Evolutionary conservation across 2,797 vertebrate genomes (phyloP), one percentile per base, ranked within the genome.

Genomic region (Hydrocynus forskahlii): DNA sequence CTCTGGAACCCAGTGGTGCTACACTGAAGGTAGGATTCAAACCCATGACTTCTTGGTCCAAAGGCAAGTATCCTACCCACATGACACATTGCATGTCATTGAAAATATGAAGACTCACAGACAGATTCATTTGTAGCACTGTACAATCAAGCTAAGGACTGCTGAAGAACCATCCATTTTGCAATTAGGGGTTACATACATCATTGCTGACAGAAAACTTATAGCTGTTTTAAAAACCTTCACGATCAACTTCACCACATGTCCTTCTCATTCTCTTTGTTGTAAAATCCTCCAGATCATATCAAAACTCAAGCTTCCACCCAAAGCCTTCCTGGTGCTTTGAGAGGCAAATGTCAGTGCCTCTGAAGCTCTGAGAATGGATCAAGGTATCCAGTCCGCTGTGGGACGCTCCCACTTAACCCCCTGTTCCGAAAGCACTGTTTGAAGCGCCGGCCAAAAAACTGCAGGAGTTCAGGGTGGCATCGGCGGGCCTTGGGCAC

Each of bases 381-480:
- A 66, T 55, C 60, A 12, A 17, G 57, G 75, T 70, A 62, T 23
- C 40, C 1, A 45, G 70, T 77, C 73, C 69, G 40, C 66, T 8
- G 68, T 54, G 16, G 55, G 83, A 80, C 75, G 72, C 72, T 75
- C 80, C 74, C 75, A 82, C 77, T 80, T 82, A 84, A 81, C 75
- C 78, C 52, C 75, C 72, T 79, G 76, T 74, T 66, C 74, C 48
- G 59, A 57, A 70, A 76, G 17, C 17, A 4, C 45, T 10, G 75
- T 79, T 81, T 85, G 85, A 86, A 84, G 80, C 75, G 64, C 50
- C 71, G 52, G 77, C 85, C 82, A 82, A 82, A 69, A 54, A 25
- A 72, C 74, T 5, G 52, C 72, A 67, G 71, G 23, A 81, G 74
- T 74, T 62, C 45, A 14, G 35, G 38, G 69, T 60, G 68, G 74